Conservation (phyloP, 2,888 invertebrate species). For the Ommatoiulus sabulosus region DNA sequence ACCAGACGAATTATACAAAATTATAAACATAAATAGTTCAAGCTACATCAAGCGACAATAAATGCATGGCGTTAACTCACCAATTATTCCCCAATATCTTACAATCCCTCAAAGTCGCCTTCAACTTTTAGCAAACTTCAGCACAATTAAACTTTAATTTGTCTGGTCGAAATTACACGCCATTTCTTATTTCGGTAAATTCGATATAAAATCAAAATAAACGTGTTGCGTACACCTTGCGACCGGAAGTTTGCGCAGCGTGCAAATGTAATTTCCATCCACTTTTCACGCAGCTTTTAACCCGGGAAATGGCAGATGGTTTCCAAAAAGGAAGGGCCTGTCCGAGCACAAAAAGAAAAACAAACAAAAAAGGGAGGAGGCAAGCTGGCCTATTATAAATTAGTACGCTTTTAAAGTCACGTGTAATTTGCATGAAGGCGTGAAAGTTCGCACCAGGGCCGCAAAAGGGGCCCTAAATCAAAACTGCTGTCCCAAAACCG, state of each 20-base stretch:
- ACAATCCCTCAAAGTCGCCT: too few relatives aligned
- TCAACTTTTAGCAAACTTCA: not conserved
- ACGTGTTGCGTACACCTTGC: too few relatives aligned
- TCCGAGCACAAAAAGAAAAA: not conserved
- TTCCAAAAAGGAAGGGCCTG: not conserved
- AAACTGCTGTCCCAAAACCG: not conserved
- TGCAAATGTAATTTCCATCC: not conserved
- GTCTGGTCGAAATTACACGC: not conserved
- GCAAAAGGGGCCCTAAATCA: not conserved
- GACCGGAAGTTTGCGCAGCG: not conserved
- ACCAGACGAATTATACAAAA: too few relatives aligned
- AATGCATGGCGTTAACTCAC: too few relatives aligned
- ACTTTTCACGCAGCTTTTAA: not conserved
- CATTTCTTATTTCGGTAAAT: too few relatives aligned
- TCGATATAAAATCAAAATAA: too few relatives aligned
- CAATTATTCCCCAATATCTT: too few relatives aligned
- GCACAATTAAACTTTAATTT: not conserved
- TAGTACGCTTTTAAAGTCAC: conserved; percentile 14
- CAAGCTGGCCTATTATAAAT: not conserved
- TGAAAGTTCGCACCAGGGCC: not conserved
- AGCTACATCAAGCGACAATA: too few relatives aligned
- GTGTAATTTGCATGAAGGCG: conserved; percentile 14
- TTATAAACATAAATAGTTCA: too few relatives aligned
- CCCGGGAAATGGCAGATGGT: conserved; percentile 9
- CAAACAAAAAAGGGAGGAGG: not conserved